Base-by-base conservation (phyloP, 2,888 invertebrate species). In the Caenorhabditis macrosperma region DNA sequence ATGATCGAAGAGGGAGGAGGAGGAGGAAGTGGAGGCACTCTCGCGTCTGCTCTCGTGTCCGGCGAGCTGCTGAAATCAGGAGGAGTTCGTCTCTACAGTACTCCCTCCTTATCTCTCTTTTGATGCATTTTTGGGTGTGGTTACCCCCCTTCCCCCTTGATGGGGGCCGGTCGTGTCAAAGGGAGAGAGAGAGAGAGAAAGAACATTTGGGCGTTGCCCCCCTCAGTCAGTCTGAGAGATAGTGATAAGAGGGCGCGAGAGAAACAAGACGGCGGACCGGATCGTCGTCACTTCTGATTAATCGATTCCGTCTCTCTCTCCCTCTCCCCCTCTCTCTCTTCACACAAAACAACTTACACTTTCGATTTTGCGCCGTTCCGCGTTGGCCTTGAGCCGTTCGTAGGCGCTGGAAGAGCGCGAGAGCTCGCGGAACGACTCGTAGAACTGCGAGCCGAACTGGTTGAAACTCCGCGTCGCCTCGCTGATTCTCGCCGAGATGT, bases 381-480 rank as follows among this genome's bases (percentile, higher is more conserved):
- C 20, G 20, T 79, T 80, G 5, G 60, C 75, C 33, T 71, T 80
- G 35, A 80, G 20, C 41, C 81, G 38, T 17, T 81, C 81, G 33
- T 81, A 81, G n/a, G 72, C 57, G 10, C 50, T 72, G 2, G 66
- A 35, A 24, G n/a, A 30, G 3, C 63, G 60, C 1, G 69, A 71
- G 6, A 80, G 33, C 22, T 80, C 80, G 0, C 48, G 60, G 17
- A 81, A 71, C 33, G 72, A 54, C 30, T 82, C 69, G 50, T 81
- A 82, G 44, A 84, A 76, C 60, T 84, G 78, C 1, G 82, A 76
- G 22, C 84, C 84, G 52, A 84, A 84, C 17, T 82, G 79, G 55
- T 85, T 85, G 64, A 82, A 85, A 38, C 61, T 64, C 22, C 76
- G 67, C 4, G 81, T 85, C 1, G 81, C 85, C 57, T 85, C 85